Evolutionary conservation across 2,113 vertebrate species (phyloP).

Genomic region (Pterocles gutturalis): DNA sequence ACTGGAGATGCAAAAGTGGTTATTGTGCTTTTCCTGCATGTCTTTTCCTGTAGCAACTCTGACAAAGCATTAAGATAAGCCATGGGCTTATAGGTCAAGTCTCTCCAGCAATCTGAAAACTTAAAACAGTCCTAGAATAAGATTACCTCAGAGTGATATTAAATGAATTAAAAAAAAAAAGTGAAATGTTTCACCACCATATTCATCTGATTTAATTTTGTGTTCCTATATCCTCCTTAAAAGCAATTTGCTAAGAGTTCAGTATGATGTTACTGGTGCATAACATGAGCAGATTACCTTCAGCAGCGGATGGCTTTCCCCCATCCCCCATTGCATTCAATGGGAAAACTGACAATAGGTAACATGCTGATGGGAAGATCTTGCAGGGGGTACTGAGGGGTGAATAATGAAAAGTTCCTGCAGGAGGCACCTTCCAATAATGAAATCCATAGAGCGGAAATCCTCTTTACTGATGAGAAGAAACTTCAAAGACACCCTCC

Average conservation of each 20-base stretch:
- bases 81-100: background rate
- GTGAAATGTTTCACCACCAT: background rate
- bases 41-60: background rate
- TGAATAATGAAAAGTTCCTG: conserved; percentile 36
- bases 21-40: background rate
- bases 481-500: conserved; percentile 16
- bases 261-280: background rate
- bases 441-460: conserved; percentile 27
- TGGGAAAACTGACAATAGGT: conserved; percentile 16
- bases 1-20: background rate
- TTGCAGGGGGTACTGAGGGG: background rate
- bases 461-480: background rate
- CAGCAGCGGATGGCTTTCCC: background rate
- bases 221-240: background rate
- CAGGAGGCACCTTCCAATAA: conserved; percentile 40
- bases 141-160: background rate
- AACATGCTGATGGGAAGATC: background rate
- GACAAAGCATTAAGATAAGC: background rate
- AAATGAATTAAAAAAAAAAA: background rate
- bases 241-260: background rate
- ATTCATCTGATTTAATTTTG: background rate
- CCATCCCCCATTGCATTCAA: background rate
- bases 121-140: background rate
- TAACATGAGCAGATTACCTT: background rate
- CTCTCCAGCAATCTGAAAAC: background rate